These are phyloP conservation scores for Aleiodes leptofemur DNA, from an alignment of 2,888 invertebrate genomes.

Conservation along the genomic window DNA sequence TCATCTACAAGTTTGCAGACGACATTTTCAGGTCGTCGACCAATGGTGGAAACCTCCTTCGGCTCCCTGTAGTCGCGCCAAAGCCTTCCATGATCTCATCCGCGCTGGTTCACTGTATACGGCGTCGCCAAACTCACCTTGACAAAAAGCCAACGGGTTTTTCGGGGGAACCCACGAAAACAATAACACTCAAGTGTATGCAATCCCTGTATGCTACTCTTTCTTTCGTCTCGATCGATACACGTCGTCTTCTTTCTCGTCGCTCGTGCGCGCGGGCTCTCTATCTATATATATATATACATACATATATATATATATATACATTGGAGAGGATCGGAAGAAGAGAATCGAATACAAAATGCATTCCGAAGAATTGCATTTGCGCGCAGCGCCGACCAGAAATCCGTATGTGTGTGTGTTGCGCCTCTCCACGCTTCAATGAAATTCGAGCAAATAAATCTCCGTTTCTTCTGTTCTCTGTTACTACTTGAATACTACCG, in stretches of 20 bases:
- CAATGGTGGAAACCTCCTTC: slow-evolving; percentile 37
- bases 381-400: slow-evolving; percentile 37
- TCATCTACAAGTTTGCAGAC: slow-evolving; percentile 17
- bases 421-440: slow-evolving; percentile 42
- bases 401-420: slow-evolving; percentile 25
- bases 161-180: slow-evolving; percentile 46
- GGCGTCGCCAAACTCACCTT: slow-evolving; percentile 44
- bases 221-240: slow-evolving; percentile 32
- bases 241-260: slow-evolving; percentile 30
- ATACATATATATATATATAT: slow-evolving; percentile 58
- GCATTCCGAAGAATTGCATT: slow-evolving; percentile 64
- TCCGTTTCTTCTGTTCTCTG: slow-evolving; percentile 46
- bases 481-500: slow-evolving; percentile 43
- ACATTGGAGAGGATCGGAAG: slow-evolving; percentile 64
- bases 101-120: slow-evolving; percentile 30
- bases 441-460: slow-evolving; percentile 74
- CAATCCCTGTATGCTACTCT: slow-evolving; percentile 22
- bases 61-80: slow-evolving; percentile 42
- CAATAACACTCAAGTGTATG: slow-evolving; percentile 43
- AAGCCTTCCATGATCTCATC: slow-evolving; percentile 18
- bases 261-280: slow-evolving; percentile 23
- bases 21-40: slow-evolving; percentile 47
- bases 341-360: slow-evolving; percentile 70
- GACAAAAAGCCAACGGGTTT: slow-evolving; percentile 48
- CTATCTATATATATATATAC: slow-evolving; percentile 57